A percentile compares a stretch with the other conserved stretches of the same genome.
Evolutionary conservation across 2,888 invertebrate species (phyloP).

Genomic region (Tyria jacobaeae): DNA sequence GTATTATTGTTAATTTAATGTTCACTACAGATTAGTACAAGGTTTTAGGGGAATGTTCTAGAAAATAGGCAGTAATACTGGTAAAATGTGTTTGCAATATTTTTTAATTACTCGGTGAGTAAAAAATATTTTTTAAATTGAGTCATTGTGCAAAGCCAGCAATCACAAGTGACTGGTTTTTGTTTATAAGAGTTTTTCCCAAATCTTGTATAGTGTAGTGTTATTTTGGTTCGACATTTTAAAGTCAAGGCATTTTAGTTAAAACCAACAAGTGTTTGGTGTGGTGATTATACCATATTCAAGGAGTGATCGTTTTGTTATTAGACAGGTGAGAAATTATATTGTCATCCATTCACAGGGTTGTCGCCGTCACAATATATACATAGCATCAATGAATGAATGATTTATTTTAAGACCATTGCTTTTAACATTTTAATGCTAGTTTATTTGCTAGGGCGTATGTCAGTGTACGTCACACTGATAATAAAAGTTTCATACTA

Average conservation of each 20-base stretch:
- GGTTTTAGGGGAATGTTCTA: background rate
- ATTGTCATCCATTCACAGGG: slow-evolving; percentile 29
- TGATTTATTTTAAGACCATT: slow-evolving; percentile 65
- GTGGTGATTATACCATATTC: slow-evolving; percentile 34
- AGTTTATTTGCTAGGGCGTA: slow-evolving; percentile 69
- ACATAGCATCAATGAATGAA: slow-evolving; percentile 43
- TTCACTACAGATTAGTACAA: slow-evolving; percentile 21
- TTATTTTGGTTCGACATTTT: slow-evolving; percentile 25
- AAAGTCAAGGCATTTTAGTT: slow-evolving; percentile 26
- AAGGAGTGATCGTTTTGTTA: slow-evolving; percentile 23
- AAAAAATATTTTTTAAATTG: background rate
- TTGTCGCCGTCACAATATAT: slow-evolving; percentile 45
- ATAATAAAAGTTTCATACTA: slow-evolving; percentile 68
- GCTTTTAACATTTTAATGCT: slow-evolving; percentile 74
- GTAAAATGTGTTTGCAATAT: background rate
- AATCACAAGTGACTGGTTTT: background rate
- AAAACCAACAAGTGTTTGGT: slow-evolving; percentile 38
- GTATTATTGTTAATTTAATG: slow-evolving; percentile 52
- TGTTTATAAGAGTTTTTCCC: background rate
- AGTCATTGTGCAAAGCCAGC: background rate
- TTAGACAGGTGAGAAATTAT: slow-evolving; percentile 1
- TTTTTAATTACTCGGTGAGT: background rate
- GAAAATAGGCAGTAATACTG: background rate
- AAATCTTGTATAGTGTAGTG: slow-evolving; percentile 7
- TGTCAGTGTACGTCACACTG: slow-evolving; percentile 60